Base-by-base conservation (phyloP, 2,113 vertebrate genomes). In the Anas platyrhynchos region DNA sequence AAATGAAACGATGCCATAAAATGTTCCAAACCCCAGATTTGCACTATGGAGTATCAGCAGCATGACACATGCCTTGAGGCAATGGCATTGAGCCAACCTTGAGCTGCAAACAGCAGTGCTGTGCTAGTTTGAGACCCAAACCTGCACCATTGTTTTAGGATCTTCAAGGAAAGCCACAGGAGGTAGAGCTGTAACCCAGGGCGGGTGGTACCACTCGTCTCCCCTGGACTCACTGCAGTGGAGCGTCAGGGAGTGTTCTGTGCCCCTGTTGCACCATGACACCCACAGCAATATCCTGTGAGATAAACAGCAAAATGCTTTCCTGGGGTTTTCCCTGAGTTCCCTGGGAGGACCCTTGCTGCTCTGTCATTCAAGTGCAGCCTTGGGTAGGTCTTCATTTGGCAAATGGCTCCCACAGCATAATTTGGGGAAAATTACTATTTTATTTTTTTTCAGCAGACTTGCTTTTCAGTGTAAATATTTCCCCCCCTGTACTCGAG, bases 1-100 rank as follows among this genome's bases (percentile, higher is more conserved):
- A 6, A 58, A 34, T 80, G 73, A 56, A 69, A 7, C 1, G 3
- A 1, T 22, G 41, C 50, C 82, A 59, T 41, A 55, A 59, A 81
- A n/a, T 2, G 34, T 23, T 7, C 55, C 52, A 22, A 12, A 16
- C 15, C 54, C n/a, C 3, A 4, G 20, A 6, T 1, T 4, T 15
- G 44, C 63, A 16, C 41, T 13, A 2, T 11, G 2, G 23, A 1
- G 0, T 1, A 3, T 32, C 67, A 17, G 67, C 86, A 15, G 44
- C 13, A 0, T 1, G 7, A 16, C 21, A 1, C 17, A 0, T 3
- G 26, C 21, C 0, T 26, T 8, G 2, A 2, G 6, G 26, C 2
- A 5, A 3, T 3, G 6, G 46, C 16, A 0, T 6, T 0, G 3
- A 4, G 68, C 6, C 16, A n/a, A 20, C 61, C 41, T 0, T n/a